Conservation (phyloP, 2,888 invertebrate genomes). For the Buathra laborator region DNA sequence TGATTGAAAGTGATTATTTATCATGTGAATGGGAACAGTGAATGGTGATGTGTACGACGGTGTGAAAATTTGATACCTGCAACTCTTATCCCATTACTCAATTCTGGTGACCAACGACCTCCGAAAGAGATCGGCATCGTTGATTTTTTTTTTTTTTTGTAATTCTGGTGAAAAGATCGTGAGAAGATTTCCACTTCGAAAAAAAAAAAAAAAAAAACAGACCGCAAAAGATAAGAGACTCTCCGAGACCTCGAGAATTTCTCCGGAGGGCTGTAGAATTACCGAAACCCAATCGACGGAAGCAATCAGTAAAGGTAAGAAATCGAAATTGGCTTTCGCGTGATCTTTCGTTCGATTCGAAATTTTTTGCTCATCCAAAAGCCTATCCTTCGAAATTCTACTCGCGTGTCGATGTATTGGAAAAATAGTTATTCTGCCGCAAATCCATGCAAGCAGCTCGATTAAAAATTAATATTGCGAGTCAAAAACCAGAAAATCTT, state of each 20-base stretch:
- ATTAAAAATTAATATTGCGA: not conserved
- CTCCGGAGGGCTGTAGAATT: constrained; percentile 51
- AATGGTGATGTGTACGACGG: constrained; percentile 19
- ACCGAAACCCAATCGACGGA: constrained; percentile 69
- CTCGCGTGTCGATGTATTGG: not conserved
- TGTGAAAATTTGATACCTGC: constrained; percentile 13
- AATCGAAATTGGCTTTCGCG: constrained; percentile 52
- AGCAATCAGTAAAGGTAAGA: constrained; percentile 71
- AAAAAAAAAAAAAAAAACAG: constrained; percentile 16
- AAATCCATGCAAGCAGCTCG: not conserved
- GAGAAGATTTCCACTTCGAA: not conserved
- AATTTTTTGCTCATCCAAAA: not conserved
- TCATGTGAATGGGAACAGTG: constrained; percentile 37
- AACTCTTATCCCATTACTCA: not conserved
- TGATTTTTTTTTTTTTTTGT: constrained; percentile 7
- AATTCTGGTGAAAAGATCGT: not conserved
- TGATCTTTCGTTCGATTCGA: not conserved
- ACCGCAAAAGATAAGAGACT: constrained; percentile 17
- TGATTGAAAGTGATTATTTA: constrained; percentile 35
- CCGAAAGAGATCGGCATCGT: not conserved
- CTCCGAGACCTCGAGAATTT: constrained; percentile 24
- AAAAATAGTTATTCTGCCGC: not conserved
- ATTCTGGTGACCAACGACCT: not conserved
- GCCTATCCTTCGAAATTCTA: too few relatives aligned
- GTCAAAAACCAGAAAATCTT: not conserved